These are phyloP conservation scores for Drosophila melanocephala DNA, from an alignment of 2,888 invertebrate species.

Conservation along the genomic window DNA sequence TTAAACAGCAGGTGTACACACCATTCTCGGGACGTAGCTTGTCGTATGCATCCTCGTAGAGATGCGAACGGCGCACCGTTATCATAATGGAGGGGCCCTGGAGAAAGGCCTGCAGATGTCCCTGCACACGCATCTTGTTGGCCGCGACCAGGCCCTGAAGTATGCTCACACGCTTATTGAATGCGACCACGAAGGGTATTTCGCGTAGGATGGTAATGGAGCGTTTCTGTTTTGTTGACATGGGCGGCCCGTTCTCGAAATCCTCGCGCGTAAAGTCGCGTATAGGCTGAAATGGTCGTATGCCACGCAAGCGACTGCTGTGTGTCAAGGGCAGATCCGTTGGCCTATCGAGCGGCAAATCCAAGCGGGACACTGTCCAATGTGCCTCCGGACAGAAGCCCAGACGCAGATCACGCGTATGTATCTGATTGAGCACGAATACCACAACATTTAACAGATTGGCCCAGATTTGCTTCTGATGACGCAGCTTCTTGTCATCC, in stretches of 20 bases:
- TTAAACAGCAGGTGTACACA: slow-evolving; percentile 74
- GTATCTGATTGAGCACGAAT: slow-evolving; percentile 91
- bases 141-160: slow-evolving; percentile 89
- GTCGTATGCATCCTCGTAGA: slow-evolving; percentile 99
- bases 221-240: slow-evolving; percentile 94
- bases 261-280: slow-evolving; percentile 87
- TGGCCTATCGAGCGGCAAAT: slow-evolving; percentile 86
- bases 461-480: slow-evolving; percentile 90
- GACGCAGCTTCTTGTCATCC: slow-evolving; percentile 82
- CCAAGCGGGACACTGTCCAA: slow-evolving; percentile 87
- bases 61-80: slow-evolving; percentile 93
- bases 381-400: slow-evolving; percentile 90
- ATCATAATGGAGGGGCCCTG: slow-evolving; percentile 92
- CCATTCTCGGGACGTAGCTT: slow-evolving; percentile 96
- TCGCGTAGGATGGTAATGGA: slow-evolving; percentile 95
- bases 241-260: slow-evolving; percentile 91
- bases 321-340: slow-evolving; percentile 87
- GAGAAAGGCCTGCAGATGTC: slow-evolving; percentile 90
- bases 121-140: slow-evolving; percentile 88
- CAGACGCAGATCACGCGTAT: slow-evolving; percentile 94
- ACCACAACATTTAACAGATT: slow-evolving; percentile 91
- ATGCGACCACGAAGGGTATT: slow-evolving; percentile 97
- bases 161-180: slow-evolving; percentile 94
- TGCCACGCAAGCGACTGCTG: slow-evolving; percentile 85
- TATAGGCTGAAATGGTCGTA: slow-evolving; percentile 87